Conservation (phyloP, 92 coral and sea anemone species). For the Epizoanthus ramosus region DNA sequence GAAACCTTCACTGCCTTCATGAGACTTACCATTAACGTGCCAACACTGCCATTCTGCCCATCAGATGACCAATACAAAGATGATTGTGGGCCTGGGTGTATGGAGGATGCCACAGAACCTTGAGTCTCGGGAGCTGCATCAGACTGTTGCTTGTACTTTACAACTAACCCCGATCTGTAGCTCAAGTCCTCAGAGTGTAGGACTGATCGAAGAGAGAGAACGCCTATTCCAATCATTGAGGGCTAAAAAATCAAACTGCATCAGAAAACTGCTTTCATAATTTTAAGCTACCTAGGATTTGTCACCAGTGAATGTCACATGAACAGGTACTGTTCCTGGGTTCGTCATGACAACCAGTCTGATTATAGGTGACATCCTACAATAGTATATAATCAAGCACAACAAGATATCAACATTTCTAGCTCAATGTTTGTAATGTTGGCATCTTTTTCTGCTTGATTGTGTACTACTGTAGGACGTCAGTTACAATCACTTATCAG, state of each 20-base stretch:
- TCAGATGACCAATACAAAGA: constrained; percentile 20
- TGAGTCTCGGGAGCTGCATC: neutral
- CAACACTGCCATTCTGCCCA: constrained; percentile 11
- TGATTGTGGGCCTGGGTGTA: constrained; percentile 1
- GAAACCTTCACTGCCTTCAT: neutral
- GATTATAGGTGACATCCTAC: too few relatives aligned
- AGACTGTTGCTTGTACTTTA: constrained; percentile 39
- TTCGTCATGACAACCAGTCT: too few relatives aligned
- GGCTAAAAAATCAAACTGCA: constrained; percentile 61
- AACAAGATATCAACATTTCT: too few relatives aligned
- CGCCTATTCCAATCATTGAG: constrained; percentile 71
- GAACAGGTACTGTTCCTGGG: neutral
- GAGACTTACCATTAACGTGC: constrained; percentile 50
- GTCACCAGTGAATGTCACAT: neutral
- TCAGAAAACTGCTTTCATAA: neutral
- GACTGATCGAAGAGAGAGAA: constrained; percentile 68
- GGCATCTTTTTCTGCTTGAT: too few relatives aligned
- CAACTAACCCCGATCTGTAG: constrained; percentile 52
- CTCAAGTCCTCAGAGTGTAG: constrained; percentile 73
- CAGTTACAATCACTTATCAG: too few relatives aligned
- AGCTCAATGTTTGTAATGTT: too few relatives aligned
- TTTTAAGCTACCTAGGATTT: too few relatives aligned
- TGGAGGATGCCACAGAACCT: constrained; percentile 7
- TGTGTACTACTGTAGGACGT: too few relatives aligned
- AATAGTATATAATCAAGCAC: too few relatives aligned